Evolutionary conservation across 2,797 vertebrate species (phyloP).

Genomic region (Odontamblyopus lacepedii): DNA sequence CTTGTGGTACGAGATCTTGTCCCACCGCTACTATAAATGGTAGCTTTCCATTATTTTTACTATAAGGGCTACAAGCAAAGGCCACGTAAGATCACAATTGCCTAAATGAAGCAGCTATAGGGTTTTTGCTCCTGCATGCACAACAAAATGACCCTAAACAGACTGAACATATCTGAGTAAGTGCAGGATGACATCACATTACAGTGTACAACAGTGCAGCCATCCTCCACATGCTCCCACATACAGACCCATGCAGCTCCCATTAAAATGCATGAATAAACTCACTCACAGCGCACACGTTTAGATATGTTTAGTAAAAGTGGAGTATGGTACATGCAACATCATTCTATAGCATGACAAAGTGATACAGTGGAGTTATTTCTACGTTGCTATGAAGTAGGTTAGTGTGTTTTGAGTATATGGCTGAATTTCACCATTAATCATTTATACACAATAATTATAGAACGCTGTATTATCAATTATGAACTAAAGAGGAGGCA

Average conservation of each 20-base stretch:
- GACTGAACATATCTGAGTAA: background rate
- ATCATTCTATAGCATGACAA: background rate
- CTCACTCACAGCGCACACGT: background rate
- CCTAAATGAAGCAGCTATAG: background rate
- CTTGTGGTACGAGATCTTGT: too few species aligned
- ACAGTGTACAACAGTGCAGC: background rate
- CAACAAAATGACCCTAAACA: background rate
- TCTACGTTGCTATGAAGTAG: background rate
- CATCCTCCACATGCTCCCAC: background rate
- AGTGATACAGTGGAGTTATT: background rate
- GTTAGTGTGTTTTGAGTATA: background rate
- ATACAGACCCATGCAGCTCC: background rate
- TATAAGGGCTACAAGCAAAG: too few species aligned
- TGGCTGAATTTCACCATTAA: background rate
- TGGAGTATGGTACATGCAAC: background rate
- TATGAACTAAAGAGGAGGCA: background rate
- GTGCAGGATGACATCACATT: background rate
- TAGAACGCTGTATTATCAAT: background rate
- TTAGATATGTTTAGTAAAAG: background rate
- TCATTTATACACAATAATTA: background rate
- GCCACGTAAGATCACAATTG: background rate
- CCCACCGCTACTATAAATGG: too few species aligned
- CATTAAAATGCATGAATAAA: background rate
- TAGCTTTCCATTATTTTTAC: too few species aligned
- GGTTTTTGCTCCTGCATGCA: background rate